Conservation (phyloP, 2,113 vertebrate genomes). For the Corydoras sp. region DNA sequence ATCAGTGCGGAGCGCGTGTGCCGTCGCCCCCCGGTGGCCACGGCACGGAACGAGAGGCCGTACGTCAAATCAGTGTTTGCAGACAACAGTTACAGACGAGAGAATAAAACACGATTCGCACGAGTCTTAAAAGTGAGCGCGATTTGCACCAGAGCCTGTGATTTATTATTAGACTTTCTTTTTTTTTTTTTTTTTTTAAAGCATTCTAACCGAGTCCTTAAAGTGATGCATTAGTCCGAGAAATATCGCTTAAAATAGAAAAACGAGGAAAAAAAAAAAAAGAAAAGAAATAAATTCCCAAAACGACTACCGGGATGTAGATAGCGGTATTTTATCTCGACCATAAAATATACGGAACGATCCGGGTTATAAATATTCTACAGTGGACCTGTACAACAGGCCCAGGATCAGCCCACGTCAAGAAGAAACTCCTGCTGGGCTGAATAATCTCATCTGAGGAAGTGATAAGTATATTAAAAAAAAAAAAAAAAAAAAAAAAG, state of each 20-base stretch:
- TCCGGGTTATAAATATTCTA: conserved; percentile 33
- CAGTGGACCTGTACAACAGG: conserved; percentile 23
- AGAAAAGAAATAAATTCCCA: neutral
- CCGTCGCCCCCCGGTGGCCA: conserved; percentile 5
- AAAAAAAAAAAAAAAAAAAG: neutral
- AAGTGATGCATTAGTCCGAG: conserved; percentile 58
- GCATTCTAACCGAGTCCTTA: conserved; percentile 72
- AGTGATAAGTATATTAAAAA: neutral
- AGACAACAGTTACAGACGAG: conserved; percentile 10
- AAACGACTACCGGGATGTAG: conserved; percentile 21
- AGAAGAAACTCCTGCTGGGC: conserved; percentile 9
- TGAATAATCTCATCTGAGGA: conserved; percentile 24
- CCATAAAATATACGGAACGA: conserved; percentile 30
- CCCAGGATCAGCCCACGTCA: conserved; percentile 18
- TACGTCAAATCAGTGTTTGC: conserved; percentile 25
- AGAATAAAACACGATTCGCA: conserved; percentile 24
- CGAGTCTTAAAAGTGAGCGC: conserved; percentile 15
- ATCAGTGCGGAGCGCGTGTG: neutral
- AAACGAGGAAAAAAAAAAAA: conserved; percentile 6
- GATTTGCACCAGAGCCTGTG: conserved; percentile 5
- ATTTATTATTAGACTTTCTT: conserved; percentile 20
- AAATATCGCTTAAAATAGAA: neutral
- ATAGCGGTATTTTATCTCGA: conserved; percentile 9
- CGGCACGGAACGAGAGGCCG: neutral
- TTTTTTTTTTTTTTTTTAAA: conserved; percentile 54